Evolutionary conservation across 2,888 invertebrate genomes (phyloP).

Genomic region (Drosophila recens): DNA sequence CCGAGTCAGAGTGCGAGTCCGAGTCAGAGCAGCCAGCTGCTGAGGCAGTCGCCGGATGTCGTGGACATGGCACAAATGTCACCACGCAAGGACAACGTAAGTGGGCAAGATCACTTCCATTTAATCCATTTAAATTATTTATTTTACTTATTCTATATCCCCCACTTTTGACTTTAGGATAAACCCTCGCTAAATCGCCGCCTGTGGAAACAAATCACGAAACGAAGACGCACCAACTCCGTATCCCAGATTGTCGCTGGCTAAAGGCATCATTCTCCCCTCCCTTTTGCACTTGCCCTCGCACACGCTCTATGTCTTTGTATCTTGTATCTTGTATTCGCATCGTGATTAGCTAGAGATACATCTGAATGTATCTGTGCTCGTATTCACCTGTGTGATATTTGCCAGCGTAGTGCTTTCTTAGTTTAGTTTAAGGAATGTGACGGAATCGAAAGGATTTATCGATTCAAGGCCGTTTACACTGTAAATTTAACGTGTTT

Average conservation of each 20-base stretch:
- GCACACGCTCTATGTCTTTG: conserved; percentile 4
- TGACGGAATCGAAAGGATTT: background rate
- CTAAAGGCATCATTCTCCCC: conserved; percentile 58
- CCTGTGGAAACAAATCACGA: conserved; percentile 92
- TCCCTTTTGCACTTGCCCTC: background rate
- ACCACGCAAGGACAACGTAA: conserved; percentile 85
- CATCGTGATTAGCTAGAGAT: conserved; percentile 18
- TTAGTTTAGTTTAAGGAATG: conserved; percentile 38
- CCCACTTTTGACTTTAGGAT: conserved; percentile 86
- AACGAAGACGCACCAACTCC: conserved; percentile 88
- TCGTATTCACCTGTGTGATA: conserved; percentile 40
- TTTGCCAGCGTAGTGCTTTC: conserved; percentile 43
- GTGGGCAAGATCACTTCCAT: conserved; percentile 15
- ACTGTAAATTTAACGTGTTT: background rate
- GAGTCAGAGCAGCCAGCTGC: conserved; percentile 73
- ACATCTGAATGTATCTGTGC: conserved; percentile 11
- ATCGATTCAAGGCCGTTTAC: background rate
- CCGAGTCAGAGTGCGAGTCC: conserved; percentile 70
- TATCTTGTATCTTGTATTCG: background rate
- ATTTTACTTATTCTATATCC: too few relatives aligned
- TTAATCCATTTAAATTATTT: too few relatives aligned
- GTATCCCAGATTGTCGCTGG: conserved; percentile 84
- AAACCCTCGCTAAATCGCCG: conserved; percentile 91
- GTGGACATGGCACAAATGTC: conserved; percentile 79
- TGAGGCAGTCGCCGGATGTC: conserved; percentile 62